These are phyloP conservation scores for Macrocentrus cingulum DNA, from an alignment of 1,140 invertebrate genomes.

Conservation along the genomic window DNA sequence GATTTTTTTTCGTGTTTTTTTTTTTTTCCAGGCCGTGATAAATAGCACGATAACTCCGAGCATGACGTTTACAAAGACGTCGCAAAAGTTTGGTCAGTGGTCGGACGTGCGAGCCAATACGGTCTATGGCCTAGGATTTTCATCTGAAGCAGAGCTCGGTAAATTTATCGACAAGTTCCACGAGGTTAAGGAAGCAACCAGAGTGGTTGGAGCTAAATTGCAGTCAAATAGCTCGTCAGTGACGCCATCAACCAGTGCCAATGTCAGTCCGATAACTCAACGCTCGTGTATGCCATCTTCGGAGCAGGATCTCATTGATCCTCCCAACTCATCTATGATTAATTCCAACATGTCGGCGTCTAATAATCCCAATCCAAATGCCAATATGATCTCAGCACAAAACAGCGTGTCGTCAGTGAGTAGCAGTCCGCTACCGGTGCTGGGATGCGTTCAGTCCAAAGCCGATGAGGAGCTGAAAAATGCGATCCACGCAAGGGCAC, in stretches of 20 bases:
- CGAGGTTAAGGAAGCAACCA: constrained; percentile 94
- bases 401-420: constrained; percentile 57
- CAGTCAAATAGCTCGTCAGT: constrained; percentile 75
- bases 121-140: constrained; percentile 96
- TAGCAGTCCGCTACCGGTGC: constrained; percentile 54
- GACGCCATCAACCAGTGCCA: constrained; percentile 80
- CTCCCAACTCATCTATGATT: constrained; percentile 58
- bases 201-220: constrained; percentile 67
- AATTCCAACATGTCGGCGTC: constrained; percentile 55
- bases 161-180: constrained; percentile 99
- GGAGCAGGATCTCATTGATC: constrained; percentile 59
- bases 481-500: constrained; percentile 54
- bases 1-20: constrained; percentile 9
- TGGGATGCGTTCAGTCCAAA: constrained; percentile 50
- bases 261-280: constrained; percentile 78
- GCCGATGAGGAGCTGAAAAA: constrained; percentile 54
- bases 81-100: constrained; percentile 99
- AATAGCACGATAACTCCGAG: constrained; percentile 97
- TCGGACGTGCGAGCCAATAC: constrained; percentile 96
- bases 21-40: constrained; percentile 81
- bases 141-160: constrained; percentile 90
- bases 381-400: constrained; percentile 55
- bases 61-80: constrained; percentile 99
- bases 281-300: constrained; percentile 61
- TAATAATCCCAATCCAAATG: constrained; percentile 54